Evolutionary conservation across 2,113 vertebrate species (phyloP).

Genomic region (Cynopterus brachyotis): DNA sequence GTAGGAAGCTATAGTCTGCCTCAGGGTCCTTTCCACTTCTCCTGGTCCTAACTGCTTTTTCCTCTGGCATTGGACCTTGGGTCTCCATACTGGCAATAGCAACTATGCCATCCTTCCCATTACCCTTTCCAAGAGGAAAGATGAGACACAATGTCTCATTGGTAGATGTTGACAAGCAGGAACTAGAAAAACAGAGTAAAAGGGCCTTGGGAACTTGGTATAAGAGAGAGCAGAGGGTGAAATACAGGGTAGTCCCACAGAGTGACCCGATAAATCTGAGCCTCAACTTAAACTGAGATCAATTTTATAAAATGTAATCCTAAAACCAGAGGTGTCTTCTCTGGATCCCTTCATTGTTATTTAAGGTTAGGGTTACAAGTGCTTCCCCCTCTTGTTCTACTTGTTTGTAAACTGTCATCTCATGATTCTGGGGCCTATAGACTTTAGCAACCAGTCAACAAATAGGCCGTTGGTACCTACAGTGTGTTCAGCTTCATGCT

Average conservation of each 20-base stretch:
- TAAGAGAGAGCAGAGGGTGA: constrained; percentile 18
- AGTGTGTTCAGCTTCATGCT: background rate
- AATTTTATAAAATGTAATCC: background rate
- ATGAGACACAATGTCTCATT: background rate
- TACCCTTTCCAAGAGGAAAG: background rate
- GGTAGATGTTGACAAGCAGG: constrained; percentile 12
- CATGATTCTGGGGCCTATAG: background rate
- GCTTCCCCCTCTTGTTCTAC: background rate
- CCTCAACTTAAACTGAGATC: constrained; percentile 48
- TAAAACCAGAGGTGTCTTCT: constrained; percentile 14
- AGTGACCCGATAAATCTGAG: background rate
- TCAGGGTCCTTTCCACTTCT: background rate
- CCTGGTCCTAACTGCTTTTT: background rate
- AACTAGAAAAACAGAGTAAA: constrained; percentile 22
- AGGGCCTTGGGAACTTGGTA: background rate
- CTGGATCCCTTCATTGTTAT: background rate
- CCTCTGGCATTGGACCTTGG: background rate
- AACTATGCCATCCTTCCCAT: background rate
- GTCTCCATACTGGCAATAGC: background rate
- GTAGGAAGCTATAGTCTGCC: background rate
- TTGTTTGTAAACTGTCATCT: background rate
- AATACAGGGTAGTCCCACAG: background rate
- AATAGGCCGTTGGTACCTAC: background rate
- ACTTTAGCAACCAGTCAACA: background rate
- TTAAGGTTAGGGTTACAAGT: background rate